Evolutionary conservation across 2,888 invertebrate species (phyloP).

Genomic region (Girardia tigrina): DNA sequence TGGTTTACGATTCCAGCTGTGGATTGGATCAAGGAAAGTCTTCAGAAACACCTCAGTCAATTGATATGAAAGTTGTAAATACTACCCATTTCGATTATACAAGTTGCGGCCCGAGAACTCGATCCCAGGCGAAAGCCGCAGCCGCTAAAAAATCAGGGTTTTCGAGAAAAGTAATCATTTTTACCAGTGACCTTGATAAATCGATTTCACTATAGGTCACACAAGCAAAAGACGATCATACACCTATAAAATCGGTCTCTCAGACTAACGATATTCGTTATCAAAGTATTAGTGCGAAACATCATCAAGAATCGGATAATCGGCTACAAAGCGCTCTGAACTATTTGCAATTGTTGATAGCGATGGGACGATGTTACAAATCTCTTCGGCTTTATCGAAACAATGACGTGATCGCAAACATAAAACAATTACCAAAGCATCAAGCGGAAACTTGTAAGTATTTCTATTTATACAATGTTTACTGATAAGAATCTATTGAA

Average conservation of each 20-base stretch:
- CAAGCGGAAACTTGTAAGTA: neutral
- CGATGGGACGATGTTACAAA: neutral
- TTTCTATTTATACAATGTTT: neutral
- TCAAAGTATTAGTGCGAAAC: neutral
- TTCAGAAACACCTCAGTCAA: neutral
- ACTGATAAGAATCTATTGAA: too few species aligned
- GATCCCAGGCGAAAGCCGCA: constrained; percentile 32
- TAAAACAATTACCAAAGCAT: neutral
- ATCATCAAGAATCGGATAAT: neutral
- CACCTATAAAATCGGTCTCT: neutral
- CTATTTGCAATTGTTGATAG: neutral
- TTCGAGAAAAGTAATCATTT: neutral
- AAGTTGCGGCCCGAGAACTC: constrained; percentile 33
- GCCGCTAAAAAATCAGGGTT: constrained; percentile 11
- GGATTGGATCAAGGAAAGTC: neutral
- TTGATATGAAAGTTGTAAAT: neutral
- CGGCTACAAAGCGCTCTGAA: neutral
- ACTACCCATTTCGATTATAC: neutral
- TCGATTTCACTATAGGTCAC: neutral
- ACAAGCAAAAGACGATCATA: neutral
- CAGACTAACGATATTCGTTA: neutral
- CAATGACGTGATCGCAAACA: neutral
- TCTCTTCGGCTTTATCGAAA: neutral
- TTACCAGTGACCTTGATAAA: too few species aligned
- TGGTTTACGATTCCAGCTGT: neutral